Evolutionary conservation across 2,113 vertebrate genomes (phyloP), one percentile per base, ranked within the genome.

Genomic region (Callospermophilus lateralis): DNA sequence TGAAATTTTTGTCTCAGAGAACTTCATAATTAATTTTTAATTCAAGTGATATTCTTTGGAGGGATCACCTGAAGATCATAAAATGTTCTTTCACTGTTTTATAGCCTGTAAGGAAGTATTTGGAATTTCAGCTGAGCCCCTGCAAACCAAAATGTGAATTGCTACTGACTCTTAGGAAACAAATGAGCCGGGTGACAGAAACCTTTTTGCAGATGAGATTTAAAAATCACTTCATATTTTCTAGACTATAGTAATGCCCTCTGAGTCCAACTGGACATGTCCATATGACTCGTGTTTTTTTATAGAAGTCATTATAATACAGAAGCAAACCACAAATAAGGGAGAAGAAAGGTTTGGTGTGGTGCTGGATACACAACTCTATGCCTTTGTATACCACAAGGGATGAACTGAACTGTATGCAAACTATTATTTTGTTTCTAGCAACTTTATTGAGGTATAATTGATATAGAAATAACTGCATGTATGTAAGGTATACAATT

Each of bases 1-100:
- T 51, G 8, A 80, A 73, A 63, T 28, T 92, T 87, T 94, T 58
- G 48, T 96, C 77, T 85, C 85, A 6, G 6, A 94, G 48, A 51
- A 84, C 11, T 93, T 93, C 3, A 79, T 45, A 79, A 85, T 95
- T 63, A 90, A 81, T 89, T 90, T 96, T 96, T 90, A 95, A 92
- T 92, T 79, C 22, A 84, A 87, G 30, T 39, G 65, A 73, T 89
- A 87, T 55, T 94, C 42, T 84, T 85, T n/a, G 26, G 24, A 67
- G 17, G 22, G 13, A 74, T n/a, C 22, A 6, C 24, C 24, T 67
- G 28, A 86, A 83, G 15, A 84, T 67, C 30, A 89, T 32, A 20
- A 79, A 85, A 11, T 70, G 30, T 32, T 65, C 19, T 95, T 85
- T 88, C 39, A 77, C 30, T 95, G 32, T 68, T 93, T 37, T 20